Evolutionary conservation across 2,888 invertebrate species (phyloP).

Genomic region (Teinopalpus imperialis): DNA sequence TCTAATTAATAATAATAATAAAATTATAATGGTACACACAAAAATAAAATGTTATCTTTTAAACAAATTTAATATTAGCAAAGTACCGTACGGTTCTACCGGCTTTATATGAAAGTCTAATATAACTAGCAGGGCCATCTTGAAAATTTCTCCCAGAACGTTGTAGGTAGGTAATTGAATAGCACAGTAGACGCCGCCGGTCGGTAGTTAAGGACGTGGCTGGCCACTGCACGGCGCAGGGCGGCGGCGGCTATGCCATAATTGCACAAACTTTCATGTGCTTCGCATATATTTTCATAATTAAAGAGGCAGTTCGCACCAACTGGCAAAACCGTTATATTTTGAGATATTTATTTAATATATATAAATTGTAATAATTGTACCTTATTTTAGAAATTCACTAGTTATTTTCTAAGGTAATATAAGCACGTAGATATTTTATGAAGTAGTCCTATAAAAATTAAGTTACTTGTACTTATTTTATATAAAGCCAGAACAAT

Average conservation of each 20-base stretch:
- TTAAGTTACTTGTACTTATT: no score
- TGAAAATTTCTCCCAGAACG: slow-evolving; percentile 54
- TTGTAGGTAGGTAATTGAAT: slow-evolving; percentile 71
- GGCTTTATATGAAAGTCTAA: slow-evolving; percentile 42
- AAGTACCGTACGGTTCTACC: slow-evolving; percentile 13
- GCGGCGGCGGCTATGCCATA: slow-evolving; percentile 58
- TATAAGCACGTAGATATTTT: no score
- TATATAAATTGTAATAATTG: no score
- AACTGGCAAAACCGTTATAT: slow-evolving; percentile 58
- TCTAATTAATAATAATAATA: no score
- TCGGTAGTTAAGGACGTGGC: slow-evolving; percentile 64
- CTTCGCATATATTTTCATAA: slow-evolving; percentile 81
- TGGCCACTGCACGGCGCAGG: slow-evolving; percentile 52
- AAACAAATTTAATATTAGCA: slow-evolving; percentile 16
- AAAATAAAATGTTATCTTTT: slow-evolving; percentile 8
- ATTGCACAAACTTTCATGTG: slow-evolving; percentile 80
- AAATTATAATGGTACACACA: no score
- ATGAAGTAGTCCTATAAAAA: no score
- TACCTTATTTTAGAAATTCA: no score
- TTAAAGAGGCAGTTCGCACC: slow-evolving; percentile 74
- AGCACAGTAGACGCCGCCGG: slow-evolving; percentile 57
- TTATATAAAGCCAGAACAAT: no score
- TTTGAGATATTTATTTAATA: no score
- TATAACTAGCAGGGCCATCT: slow-evolving; percentile 55
- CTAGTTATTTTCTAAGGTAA: no score